A percentile compares a stretch with the other conserved stretches of the same genome.
These are phyloP conservation scores for Onychostruthus taczanowskii DNA, from an alignment of 2,113 vertebrate species.

Conservation along the genomic window DNA sequence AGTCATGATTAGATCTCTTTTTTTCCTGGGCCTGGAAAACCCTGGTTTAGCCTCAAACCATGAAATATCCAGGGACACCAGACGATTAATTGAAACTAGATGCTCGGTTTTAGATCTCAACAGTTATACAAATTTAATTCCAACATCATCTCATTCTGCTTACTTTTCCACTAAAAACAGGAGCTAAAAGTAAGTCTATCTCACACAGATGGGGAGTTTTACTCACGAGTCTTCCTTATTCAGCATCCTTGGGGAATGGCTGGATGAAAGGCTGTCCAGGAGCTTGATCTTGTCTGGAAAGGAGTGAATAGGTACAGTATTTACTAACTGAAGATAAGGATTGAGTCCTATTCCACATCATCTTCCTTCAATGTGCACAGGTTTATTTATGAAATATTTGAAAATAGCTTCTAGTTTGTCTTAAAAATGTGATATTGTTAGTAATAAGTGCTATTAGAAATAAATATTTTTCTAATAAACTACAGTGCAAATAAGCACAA, in stretches of 20 bases:
- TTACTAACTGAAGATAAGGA: neutral
- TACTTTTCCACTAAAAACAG: neutral
- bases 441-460: neutral
- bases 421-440: neutral
- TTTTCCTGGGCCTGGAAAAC: neutral
- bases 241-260: neutral
- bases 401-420: neutral
- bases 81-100: neutral
- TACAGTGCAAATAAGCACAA: neutral
- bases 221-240: neutral
- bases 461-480: neutral
- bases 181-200: neutral
- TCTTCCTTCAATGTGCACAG: accelerated
- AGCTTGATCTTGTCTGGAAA: neutral
- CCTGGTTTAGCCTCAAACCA: neutral
- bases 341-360: neutral
- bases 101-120: neutral
- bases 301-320: neutral
- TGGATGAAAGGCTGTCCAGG: neutral
- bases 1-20: neutral
- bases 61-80: neutral
- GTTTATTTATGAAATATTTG: neutral
- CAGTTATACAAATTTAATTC: neutral
- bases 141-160: neutral
- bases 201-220: neutral